Evolutionary conservation across 2,113 vertebrate species (phyloP), one percentile per base, ranked within the genome.

Genomic region (Sceloporus tristichus): DNA sequence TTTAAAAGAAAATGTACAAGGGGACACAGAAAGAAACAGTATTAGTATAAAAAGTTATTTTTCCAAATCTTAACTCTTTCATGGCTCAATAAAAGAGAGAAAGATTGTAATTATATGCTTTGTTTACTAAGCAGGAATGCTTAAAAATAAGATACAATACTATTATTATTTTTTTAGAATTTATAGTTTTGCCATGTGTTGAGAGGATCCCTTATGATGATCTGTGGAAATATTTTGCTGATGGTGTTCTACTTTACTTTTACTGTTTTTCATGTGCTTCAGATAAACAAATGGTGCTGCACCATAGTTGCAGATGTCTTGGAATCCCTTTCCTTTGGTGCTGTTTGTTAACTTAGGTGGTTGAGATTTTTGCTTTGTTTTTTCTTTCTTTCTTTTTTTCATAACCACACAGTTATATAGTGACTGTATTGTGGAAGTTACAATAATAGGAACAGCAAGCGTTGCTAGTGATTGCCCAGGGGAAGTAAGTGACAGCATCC

Each of bases 1-100:
- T 96, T 94, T 91, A 95, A 95, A 95, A 94, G 96, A 94, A 96
- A 97, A 95, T 94, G 87, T 94, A 85, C 79, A 94, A 93, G 90
- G 94, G 83, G 82, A 71, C 81, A 88, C 92, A 90, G 93, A 90
- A 74, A 92, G 93, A 92, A 62, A 87, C 34, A 81, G 88, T 91
- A 71, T 93, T 95, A 93, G 92, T 91, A 89, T 89, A 87, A 87
- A 87, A 92, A 89, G 84, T 53, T 93, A 90, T 93, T 93, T 90
- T 54, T 66, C 9, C 59, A 62, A 74, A 70, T 85, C 81, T 87
- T 88, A 90, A 81, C 53, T 16, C 11, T 62, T 62, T 62, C 59
- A 18, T 62, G 59, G 59, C 59, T 62, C 48, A 48, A 7, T 48
- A 62, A 62, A 62, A 59, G 14, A 62, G 18, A 62, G 59, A 62